Conservation (phyloP, 2,113 vertebrate species). For the Physeter macrocephalus region DNA sequence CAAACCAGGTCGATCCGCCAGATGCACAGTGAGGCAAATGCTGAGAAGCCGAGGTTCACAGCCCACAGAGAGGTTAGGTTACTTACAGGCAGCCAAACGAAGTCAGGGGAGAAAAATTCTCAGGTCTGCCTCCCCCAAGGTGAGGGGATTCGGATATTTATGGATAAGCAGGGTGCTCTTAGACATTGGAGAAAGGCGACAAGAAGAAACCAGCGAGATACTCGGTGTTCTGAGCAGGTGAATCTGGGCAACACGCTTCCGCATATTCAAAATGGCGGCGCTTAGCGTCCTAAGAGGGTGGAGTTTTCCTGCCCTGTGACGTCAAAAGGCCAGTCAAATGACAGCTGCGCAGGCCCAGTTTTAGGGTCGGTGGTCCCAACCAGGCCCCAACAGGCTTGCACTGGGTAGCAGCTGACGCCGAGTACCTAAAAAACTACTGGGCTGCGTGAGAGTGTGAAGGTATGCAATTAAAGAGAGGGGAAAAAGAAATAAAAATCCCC, state of each 20-base stretch:
- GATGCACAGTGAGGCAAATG: fast-evolving
- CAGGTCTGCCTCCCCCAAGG: neutral
- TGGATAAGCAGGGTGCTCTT: neutral
- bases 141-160: neutral
- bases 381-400: too few relatives aligned
- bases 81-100: neutral
- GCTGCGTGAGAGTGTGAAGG: neutral
- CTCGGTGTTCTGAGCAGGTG: fast-evolving
- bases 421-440: neutral
- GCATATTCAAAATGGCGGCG: neutral
- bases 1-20: neutral
- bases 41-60: neutral
- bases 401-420: too few relatives aligned
- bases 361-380: neutral
- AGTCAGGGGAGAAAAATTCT: neutral
- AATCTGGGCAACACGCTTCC: fast-evolving
- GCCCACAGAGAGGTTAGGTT: neutral
- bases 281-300: neutral
- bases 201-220: neutral
- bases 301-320: neutral
- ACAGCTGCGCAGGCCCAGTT: neutral
- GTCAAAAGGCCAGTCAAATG: fast-evolving
- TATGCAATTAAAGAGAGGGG: neutral
- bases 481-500: neutral
- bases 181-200: neutral